Conservation (phyloP, 1,140 invertebrate species). For the Hyles euphorbiae region DNA sequence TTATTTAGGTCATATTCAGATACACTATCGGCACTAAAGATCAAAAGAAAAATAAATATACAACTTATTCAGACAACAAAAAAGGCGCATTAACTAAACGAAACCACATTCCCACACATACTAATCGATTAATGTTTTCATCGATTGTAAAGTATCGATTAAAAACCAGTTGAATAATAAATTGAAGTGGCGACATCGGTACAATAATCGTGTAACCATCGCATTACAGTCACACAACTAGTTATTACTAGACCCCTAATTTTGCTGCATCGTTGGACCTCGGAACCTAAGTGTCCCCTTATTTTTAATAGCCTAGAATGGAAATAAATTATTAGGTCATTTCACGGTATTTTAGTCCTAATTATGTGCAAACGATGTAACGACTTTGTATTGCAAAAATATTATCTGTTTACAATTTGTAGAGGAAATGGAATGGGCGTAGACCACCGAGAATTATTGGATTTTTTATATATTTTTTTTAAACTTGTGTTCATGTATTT, state of each 20-base stretch:
- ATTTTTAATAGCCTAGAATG: conserved; percentile 6
- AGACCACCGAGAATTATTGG: no score
- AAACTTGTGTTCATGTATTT: no score
- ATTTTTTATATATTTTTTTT: no score
- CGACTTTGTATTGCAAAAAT: neutral
- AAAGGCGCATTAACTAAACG: neutral
- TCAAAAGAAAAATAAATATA: no score
- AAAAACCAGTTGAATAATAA: neutral
- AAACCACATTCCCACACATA: neutral
- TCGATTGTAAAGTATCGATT: neutral
- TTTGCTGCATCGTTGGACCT: conserved; percentile 8
- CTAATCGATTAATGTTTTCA: no score
- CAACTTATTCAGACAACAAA: neutral
- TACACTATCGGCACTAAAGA: no score
- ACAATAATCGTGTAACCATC: conserved; percentile 9
- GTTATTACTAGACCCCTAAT: conserved; percentile 3
- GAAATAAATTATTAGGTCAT: conserved; percentile 38
- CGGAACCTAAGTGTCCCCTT: conserved; percentile 20
- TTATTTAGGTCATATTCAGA: no score
- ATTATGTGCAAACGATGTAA: conserved; percentile 11
- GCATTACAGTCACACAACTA: neutral
- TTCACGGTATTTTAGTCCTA: conserved; percentile 36
- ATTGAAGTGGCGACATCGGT: conserved; percentile 1
- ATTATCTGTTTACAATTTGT: conserved; percentile 22
- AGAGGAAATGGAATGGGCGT: conserved; percentile 14